A percentile compares a stretch with the other conserved stretches of the same genome.
These are phyloP conservation scores for Natator depressus DNA, from an alignment of 2,113 vertebrate species.

Conservation along the genomic window DNA sequence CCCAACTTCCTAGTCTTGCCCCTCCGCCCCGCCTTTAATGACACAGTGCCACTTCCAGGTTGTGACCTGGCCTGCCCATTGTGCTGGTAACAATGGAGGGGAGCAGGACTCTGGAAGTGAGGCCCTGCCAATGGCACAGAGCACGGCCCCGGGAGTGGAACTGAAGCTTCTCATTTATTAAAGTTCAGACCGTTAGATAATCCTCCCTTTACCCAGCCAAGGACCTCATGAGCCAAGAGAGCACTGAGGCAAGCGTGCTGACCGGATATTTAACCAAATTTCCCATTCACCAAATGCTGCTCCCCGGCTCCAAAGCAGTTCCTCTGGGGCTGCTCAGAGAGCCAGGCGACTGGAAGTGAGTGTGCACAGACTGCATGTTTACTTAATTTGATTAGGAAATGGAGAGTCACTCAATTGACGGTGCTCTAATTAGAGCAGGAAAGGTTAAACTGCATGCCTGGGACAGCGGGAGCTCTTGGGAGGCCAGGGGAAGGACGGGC, in stretches of 20 bases:
- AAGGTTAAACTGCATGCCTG: slow-evolving; percentile 42
- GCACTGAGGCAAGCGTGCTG: not conserved
- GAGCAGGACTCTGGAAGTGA: slow-evolving; percentile 38
- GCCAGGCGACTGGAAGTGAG: slow-evolving; percentile 52
- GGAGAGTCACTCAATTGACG: slow-evolving; percentile 65
- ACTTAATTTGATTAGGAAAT: slow-evolving; percentile 76
- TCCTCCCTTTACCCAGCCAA: slow-evolving; percentile 20
- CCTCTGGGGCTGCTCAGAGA: slow-evolving; percentile 32
- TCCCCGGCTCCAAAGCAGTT: slow-evolving; percentile 35
- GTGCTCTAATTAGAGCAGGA: slow-evolving; percentile 67
- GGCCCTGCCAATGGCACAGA: slow-evolving; percentile 46
- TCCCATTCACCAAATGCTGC: not conserved
- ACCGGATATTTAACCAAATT: slow-evolving; percentile 45
- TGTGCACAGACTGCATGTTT: slow-evolving; percentile 32
- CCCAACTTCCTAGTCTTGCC: not conserved
- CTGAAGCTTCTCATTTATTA: slow-evolving; percentile 31
- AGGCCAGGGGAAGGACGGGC: not conserved
- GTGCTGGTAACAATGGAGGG: slow-evolving; percentile 24
- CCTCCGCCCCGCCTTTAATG: not conserved
- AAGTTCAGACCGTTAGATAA: slow-evolving; percentile 24
- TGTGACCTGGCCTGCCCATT: slow-evolving; percentile 6
- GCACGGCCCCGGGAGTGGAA: not conserved
- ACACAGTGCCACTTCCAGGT: slow-evolving; percentile 46
- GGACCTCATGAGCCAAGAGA: not conserved
- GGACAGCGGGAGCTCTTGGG: slow-evolving; percentile 18